Conservation (phyloP, 2,797 vertebrate genomes). For the Coluber constrictor region DNA sequence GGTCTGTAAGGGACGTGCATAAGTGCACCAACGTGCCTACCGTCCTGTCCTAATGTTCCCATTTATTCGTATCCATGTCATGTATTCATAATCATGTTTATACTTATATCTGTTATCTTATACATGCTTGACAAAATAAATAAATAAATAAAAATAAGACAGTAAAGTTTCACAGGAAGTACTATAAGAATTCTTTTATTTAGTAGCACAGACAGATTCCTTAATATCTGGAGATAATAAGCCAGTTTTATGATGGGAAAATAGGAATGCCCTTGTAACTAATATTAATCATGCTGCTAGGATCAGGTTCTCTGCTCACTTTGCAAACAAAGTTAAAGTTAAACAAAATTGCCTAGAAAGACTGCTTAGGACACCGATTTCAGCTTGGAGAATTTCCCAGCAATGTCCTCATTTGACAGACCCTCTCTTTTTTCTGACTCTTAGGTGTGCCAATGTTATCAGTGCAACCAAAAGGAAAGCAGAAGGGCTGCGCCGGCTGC, state of each 20-base stretch:
- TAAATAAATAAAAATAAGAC: not conserved
- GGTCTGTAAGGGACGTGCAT: no score
- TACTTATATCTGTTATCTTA: no score
- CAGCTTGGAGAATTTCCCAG: not conserved
- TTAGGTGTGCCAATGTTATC: conserved; percentile 93
- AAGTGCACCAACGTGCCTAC: no score
- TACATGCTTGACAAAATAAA: no score
- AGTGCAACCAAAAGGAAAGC: conserved; percentile 93
- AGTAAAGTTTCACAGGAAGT: not conserved
- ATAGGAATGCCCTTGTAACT: not conserved
- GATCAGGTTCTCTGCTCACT: not conserved
- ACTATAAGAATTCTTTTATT: not conserved
- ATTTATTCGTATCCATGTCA: no score
- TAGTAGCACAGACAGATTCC: not conserved
- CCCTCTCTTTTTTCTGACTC: conserved; percentile 24
- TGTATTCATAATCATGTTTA: no score
- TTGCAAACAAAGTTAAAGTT: not conserved
- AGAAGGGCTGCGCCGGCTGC: conserved; percentile 94
- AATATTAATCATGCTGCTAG: not conserved
- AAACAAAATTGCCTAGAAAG: not conserved
- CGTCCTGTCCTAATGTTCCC: no score
- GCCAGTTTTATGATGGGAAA: not conserved
- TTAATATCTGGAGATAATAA: not conserved
- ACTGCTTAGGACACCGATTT: not conserved
- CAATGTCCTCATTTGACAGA: not conserved